Conservation (phyloP, 2,888 invertebrate genomes). For the Lepeophtheirus nordmannii region DNA sequence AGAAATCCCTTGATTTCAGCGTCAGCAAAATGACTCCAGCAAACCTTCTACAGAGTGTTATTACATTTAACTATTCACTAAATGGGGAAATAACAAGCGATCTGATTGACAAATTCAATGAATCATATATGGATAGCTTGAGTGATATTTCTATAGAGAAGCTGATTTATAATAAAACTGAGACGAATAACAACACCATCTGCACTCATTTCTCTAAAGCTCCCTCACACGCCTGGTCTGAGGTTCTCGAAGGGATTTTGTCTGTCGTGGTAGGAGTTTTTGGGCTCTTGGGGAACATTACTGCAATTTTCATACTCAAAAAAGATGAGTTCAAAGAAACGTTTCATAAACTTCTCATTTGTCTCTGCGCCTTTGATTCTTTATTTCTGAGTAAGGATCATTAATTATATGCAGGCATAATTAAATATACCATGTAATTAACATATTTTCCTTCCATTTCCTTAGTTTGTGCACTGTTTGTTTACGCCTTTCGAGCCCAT, state of each 20-base stretch:
- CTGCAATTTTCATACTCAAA: slow-evolving; percentile 7
- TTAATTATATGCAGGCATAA: too few relatives aligned
- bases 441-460: too few relatives aligned
- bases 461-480: not conserved
- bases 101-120: too few relatives aligned
- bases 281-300: slow-evolving; percentile 17
- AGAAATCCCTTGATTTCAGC: too few relatives aligned
- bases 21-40: too few relatives aligned
- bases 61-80: too few relatives aligned
- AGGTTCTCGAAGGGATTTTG: slow-evolving; percentile 14
- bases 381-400: slow-evolving; percentile 11
- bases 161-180: too few relatives aligned
- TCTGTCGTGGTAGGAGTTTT: slow-evolving; percentile 17
- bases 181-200: not conserved
- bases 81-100: too few relatives aligned
- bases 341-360: slow-evolving; percentile 18
- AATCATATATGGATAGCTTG: too few relatives aligned
- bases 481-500: not conserved
- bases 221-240: slow-evolving; percentile 11
- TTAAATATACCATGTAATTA: too few relatives aligned
- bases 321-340: slow-evolving; percentile 16
- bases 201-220: slow-evolving; percentile 1
- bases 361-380: slow-evolving; percentile 17
- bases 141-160: too few relatives aligned
- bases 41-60: too few relatives aligned